Conservation (phyloP, 2,797 vertebrate genomes). For the Notoglanidium macrostoma region DNA sequence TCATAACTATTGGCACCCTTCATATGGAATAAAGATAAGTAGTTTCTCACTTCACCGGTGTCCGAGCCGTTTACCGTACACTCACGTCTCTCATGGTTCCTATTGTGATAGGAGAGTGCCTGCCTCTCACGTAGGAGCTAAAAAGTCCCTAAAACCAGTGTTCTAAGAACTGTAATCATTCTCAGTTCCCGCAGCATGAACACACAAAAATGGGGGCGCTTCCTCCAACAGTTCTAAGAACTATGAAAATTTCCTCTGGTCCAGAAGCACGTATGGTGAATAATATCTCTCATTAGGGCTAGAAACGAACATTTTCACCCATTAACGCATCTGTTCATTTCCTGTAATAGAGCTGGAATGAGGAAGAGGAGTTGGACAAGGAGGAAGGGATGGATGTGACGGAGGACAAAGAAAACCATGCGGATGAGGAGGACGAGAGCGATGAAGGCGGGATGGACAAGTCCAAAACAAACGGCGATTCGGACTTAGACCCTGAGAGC, state of each 20-base stretch:
- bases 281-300: not conserved
- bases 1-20: not conserved
- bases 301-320: too few relatives aligned
- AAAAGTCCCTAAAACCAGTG: too few relatives aligned
- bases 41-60: not conserved
- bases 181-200: too few relatives aligned
- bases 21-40: not conserved
- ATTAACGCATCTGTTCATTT: not conserved
- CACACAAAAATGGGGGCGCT: too few relatives aligned
- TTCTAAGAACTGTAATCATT: too few relatives aligned
- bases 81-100: too few relatives aligned
- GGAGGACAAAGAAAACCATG: slow-evolving; percentile 55
- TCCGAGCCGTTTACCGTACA: too few relatives aligned
- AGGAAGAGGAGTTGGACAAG: slow-evolving; percentile 77
- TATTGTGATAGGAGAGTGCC: too few relatives aligned
- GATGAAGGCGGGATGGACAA: slow-evolving; percentile 74
- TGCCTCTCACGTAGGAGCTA: too few relatives aligned
- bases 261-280: too few relatives aligned
- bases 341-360: slow-evolving; percentile 85
- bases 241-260: too few relatives aligned
- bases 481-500: slow-evolving; percentile 92
- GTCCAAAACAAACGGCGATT: slow-evolving; percentile 92
- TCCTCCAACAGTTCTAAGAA: too few relatives aligned
- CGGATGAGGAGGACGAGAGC: slow-evolving; percentile 62
- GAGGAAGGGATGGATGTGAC: slow-evolving; percentile 57